Evolutionary conservation across 2,888 invertebrate genomes (phyloP), one percentile per base, ranked within the genome.

Genomic region (Troides oblongomaculatus): DNA sequence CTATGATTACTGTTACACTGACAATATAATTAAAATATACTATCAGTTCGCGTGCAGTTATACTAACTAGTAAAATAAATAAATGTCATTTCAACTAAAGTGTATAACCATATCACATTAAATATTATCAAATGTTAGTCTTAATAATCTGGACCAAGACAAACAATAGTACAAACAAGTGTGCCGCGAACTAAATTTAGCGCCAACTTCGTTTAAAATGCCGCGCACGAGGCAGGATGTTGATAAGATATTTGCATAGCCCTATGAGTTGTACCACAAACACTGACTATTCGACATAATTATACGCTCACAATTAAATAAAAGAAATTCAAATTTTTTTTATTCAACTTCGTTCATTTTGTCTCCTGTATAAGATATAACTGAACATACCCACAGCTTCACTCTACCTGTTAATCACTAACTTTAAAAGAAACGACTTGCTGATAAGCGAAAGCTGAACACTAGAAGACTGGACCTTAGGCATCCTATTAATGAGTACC

Each of bases 211-310:
- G 81, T 84, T 88, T 82, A 75, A 81, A 84, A 89, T 87, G 81
- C 85, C 76, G 80, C 77, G 75, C 87, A 84, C 86, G 84, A 78
- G 79, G 76, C 88, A 88, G 89, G 89, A 89, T 85, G 86, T 86
- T 84, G 87, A 89, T 88, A 89, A 86, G 79, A 81, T 82, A 87
- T 88, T 88, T 84, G 85, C 87, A 88, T 88, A 86, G 79, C 80
- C 78, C 78, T 78, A 81, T 80, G 78, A 79, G 74, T 75, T 75
- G 76, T 77, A 73, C 66, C 39, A 67, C 67, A 68, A 69, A 71
- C 63, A 69, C 39, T 43, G 46, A 50, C 65, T 50, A 66, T 66
- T 66, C 66, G 58, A 66, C 46, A 58, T 62, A 62, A 61, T 36
- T 66, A 39, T 60, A 64, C n/a, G 30, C 36, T 21, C 10, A 56